Evolutionary conservation across 2,797 vertebrate species (phyloP).

Genomic region (Syngnathus rostellatus): DNA sequence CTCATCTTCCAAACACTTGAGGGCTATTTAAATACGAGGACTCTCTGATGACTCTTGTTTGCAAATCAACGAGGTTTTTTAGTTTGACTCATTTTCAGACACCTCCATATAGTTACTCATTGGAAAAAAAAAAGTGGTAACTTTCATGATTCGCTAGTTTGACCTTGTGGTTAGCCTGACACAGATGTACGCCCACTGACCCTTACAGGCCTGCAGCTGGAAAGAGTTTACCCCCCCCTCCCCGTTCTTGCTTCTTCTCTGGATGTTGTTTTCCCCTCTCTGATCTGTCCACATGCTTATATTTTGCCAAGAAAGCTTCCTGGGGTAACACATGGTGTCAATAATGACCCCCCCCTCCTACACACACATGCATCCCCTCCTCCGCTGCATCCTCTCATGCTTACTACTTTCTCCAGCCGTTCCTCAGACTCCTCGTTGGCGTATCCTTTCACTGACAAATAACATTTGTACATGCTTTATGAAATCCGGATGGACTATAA

Average conservation of each 20-base stretch:
- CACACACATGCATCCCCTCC: slow-evolving; percentile 28
- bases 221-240: slow-evolving; percentile 42
- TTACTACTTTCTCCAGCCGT: slow-evolving; percentile 26
- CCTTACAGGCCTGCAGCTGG: slow-evolving; percentile 44
- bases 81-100: background rate
- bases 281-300: slow-evolving; percentile 53
- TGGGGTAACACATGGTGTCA: slow-evolving; percentile 67
- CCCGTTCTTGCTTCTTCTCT: slow-evolving; percentile 28
- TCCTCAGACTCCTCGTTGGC: slow-evolving; percentile 18
- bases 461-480: background rate
- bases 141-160: slow-evolving; percentile 24
- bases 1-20: background rate
- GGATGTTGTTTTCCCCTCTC: slow-evolving; percentile 24
- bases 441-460: slow-evolving; percentile 1
- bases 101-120: background rate
- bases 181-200: slow-evolving; percentile 52
- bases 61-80: background rate
- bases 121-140: background rate
- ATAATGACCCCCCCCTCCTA: slow-evolving; percentile 47
- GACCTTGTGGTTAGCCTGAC: slow-evolving; percentile 37
- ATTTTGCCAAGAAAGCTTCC: slow-evolving; percentile 57
- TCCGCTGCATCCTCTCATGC: slow-evolving; percentile 30
- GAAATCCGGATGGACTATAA: background rate
- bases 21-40: background rate
- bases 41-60: background rate